Evolutionary conservation across 1,140 invertebrate genomes (phyloP).

Genomic region (Drosophila erecta): DNA sequence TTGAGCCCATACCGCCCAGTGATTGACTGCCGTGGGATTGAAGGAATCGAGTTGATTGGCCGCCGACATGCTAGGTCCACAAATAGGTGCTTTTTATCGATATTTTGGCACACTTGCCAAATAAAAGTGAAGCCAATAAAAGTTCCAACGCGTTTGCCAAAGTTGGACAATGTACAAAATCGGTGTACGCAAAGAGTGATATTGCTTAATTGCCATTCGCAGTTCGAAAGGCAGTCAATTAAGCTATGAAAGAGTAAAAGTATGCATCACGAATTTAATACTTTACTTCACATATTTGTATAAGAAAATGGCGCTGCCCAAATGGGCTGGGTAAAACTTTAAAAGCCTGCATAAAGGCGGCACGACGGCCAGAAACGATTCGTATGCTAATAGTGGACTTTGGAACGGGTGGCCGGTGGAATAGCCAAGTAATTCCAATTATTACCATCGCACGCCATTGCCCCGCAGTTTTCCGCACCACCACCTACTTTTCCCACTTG

Average conservation of each 20-base stretch:
- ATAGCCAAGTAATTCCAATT: constrained; percentile 71
- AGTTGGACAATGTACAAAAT: no score
- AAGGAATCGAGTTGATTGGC: constrained; percentile 27
- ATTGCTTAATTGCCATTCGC: no score
- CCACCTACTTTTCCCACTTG: constrained; percentile 21
- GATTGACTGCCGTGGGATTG: constrained; percentile 31
- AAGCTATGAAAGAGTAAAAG: not conserved
- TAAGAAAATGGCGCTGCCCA: constrained; percentile 1
- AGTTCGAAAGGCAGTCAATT: no score
- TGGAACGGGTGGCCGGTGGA: constrained; percentile 27
- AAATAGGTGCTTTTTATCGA: not conserved
- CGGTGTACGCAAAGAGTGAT: no score
- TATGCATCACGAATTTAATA: not conserved
- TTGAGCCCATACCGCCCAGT: constrained; percentile 15
- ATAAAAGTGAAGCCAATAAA: no score
- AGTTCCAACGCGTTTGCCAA: no score
- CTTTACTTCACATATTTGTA: constrained; percentile 35
- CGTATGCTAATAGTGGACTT: constrained; percentile 63
- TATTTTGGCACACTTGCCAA: not conserved
- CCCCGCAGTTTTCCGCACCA: not conserved
- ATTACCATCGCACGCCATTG: constrained; percentile 75
- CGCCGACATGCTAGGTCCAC: constrained; percentile 20
- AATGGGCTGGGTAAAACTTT: constrained; percentile 1
- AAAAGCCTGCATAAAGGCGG: constrained; percentile 20
- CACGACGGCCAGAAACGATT: constrained; percentile 37